Evolutionary conservation across 1,140 invertebrate genomes (phyloP), one percentile per base, ranked within the genome.

Genomic region (Drosophila quadrilineata): DNA sequence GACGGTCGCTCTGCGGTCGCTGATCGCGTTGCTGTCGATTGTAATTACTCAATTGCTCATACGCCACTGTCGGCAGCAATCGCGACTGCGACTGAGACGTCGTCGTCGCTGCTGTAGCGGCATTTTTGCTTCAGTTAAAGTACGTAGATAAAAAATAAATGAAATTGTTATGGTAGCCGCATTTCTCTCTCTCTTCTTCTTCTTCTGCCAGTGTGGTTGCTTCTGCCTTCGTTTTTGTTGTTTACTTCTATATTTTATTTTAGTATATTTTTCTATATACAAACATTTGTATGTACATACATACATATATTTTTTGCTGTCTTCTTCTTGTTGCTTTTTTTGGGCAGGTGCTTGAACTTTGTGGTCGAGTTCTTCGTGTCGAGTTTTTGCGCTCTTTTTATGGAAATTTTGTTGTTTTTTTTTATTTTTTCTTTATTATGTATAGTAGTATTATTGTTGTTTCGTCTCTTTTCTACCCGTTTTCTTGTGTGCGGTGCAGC

Each of bases 41-140:
- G 54, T 84, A 82, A 82, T 82, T 82, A 82, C 77, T 85, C 79
- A 84, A 84, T 82, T 82, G 77, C 77, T 84, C 77, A 84, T 85
- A 77, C 70, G 77, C 77, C 77, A 82, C 52, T 10, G 16, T 35
- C 45, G 9, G 6, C 16, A 3, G 5, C 43, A 12, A 19, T 21
- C 5, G 3, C 52, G 41, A 22, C 33, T 14, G 26, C 35, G 29
- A 19, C 28, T 12, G 14, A 49, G 24, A 16, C 40, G 19, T 8
- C 31, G 26, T 3, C 56, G 57, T 28, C 50, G 50, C 45, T n/a
- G 59, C 38, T 64, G 65, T 45, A 49, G 56, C 35, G 66, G 33
- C 9, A 21, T 49, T 74, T 65, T 59, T 36, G 21, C 57, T 45
- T 26, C 59, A 62, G 64, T 73, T 71, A 59, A n/a, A 67, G 70